These are phyloP conservation scores for Neolamprologus falcicula DNA, from an alignment of 2,113 vertebrate genomes.

Conservation along the genomic window DNA sequence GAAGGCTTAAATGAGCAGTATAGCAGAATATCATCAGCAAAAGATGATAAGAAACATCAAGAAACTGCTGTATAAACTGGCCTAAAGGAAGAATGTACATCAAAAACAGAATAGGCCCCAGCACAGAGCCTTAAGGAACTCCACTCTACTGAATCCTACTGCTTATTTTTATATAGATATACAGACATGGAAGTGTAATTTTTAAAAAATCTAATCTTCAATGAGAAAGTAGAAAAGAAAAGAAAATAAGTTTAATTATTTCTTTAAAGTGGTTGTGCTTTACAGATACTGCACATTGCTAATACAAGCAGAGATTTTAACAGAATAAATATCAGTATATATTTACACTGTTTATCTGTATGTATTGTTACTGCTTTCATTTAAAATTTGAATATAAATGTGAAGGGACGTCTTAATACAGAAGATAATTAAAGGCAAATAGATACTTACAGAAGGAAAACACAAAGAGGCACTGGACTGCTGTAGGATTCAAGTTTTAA, in stretches of 20 bases:
- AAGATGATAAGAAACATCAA: background rate
- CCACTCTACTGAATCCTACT: background rate
- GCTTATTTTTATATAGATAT: background rate
- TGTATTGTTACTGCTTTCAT: background rate
- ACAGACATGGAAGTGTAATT: background rate
- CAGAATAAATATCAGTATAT: background rate
- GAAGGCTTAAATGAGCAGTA: background rate
- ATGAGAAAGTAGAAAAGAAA: background rate
- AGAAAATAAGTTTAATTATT: background rate
- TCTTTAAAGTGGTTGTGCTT: background rate
- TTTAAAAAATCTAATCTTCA: accelerated
- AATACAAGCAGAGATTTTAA: background rate
- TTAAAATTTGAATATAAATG: background rate
- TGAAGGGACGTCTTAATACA: background rate
- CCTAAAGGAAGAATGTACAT: background rate
- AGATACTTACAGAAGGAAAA: background rate
- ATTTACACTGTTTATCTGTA: background rate
- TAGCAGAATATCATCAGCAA: background rate
- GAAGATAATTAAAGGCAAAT: background rate
- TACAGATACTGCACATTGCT: background rate
- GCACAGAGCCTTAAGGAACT: background rate
- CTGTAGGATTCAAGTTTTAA: background rate
- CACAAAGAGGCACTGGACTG: background rate
- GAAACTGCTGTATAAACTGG: background rate
- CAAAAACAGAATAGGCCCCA: background rate